Conservation (phyloP, 2,888 invertebrate genomes). For the Thecocarcelia acutangulata region DNA sequence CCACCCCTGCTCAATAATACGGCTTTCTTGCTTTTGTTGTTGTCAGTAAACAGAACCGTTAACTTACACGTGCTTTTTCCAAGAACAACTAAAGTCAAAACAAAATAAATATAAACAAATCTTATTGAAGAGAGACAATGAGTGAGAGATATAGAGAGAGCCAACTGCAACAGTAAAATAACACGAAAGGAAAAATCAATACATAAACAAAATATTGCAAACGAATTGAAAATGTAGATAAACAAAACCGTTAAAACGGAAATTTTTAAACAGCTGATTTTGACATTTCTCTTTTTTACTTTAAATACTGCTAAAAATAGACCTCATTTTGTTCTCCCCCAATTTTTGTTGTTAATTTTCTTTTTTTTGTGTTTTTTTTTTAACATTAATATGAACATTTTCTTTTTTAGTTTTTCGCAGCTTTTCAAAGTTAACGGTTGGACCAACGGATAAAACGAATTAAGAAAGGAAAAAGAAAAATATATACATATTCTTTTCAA, state of each 20-base stretch:
- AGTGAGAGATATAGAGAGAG: constrained; percentile 14
- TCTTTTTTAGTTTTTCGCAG: constrained; percentile 75
- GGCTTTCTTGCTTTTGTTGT: not conserved
- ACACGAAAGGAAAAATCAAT: constrained; percentile 62
- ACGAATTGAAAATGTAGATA: constrained; percentile 20
- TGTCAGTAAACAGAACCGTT: constrained; percentile 24
- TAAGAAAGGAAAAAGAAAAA: not conserved
- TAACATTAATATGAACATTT: constrained; percentile 34
- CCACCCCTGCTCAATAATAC: not conserved
- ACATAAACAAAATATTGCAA: constrained; percentile 20
- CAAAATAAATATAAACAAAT: constrained; percentile 49
- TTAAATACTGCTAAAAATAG: constrained; percentile 60
- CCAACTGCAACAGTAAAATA: not conserved
- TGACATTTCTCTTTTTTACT: constrained; percentile 46
- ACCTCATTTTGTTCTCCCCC: constrained; percentile 37
- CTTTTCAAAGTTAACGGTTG: constrained; percentile 76
- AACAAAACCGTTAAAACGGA: constrained; percentile 30
- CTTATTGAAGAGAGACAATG: not conserved
- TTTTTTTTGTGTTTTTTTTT: constrained; percentile 13
- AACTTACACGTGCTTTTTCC: constrained; percentile 40
- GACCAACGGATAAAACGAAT: constrained; percentile 63
- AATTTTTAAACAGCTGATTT: constrained; percentile 60
- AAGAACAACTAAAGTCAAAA: constrained; percentile 33
- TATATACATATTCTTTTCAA: constrained; percentile 35
- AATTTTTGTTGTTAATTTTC: constrained; percentile 28